Percentiles rank a stretch among this genome's conserved stretches.
Evolutionary conservation across 2,113 vertebrate genomes (phyloP).

Genomic region (Tachycineta bicolor): DNA sequence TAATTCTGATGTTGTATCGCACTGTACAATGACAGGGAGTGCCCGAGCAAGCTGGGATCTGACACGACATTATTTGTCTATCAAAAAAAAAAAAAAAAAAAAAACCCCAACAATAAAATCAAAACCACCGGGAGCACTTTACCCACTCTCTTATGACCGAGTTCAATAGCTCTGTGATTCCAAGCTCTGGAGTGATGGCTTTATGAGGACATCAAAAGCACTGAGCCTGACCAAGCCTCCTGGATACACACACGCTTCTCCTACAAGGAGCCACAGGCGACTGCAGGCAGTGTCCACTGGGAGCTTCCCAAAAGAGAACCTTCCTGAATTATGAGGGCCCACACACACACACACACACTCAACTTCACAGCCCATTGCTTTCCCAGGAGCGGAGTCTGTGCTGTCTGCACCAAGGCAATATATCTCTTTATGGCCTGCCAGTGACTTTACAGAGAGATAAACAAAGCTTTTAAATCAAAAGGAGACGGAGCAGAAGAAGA

Average conservation of each 20-base stretch:
- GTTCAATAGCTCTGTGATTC: slow-evolving; percentile 20
- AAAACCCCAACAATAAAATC: background rate
- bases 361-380: slow-evolving; percentile 58
- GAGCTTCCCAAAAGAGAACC: slow-evolving; percentile 59
- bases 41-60: background rate
- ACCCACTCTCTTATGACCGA: background rate
- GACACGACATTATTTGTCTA: background rate
- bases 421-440: slow-evolving; percentile 64
- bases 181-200: slow-evolving; percentile 41
- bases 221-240: slow-evolving; percentile 1
- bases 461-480: slow-evolving; percentile 73
- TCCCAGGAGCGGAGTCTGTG: slow-evolving; percentile 41
- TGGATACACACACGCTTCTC: background rate
- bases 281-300: slow-evolving; percentile 8
- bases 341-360: slow-evolving; percentile 63
- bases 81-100: background rate
- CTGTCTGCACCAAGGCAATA: slow-evolving; percentile 68
- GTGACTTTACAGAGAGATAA: slow-evolving; percentile 65
- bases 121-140: background rate
- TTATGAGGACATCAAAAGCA: slow-evolving; percentile 61
- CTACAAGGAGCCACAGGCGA: background rate
- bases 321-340: slow-evolving; percentile 62
- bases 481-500: slow-evolving; percentile 18
- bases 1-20: background rate
- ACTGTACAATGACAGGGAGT: background rate